These are phyloP conservation scores for Scaptomyza polygonia DNA, from an alignment of 2,888 invertebrate genomes.

Conservation along the genomic window DNA sequence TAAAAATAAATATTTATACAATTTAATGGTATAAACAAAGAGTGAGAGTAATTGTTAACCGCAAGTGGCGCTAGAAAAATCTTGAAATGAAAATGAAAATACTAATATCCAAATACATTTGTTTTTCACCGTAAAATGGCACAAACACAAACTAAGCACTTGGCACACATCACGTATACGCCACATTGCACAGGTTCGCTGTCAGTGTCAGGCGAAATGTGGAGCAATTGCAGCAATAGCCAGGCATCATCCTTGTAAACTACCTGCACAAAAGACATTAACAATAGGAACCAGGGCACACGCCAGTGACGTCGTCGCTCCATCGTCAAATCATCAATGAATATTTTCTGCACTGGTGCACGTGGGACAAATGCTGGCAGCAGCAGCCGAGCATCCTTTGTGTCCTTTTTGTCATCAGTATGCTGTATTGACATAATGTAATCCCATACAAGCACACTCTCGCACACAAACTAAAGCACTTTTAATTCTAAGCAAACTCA, in stretches of 20 bases:
- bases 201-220: constrained; percentile 17
- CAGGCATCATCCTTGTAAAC: not conserved
- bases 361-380: constrained; percentile 28
- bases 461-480: constrained; percentile 10
- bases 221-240: constrained; percentile 27
- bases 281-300: constrained; percentile 77
- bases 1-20: constrained; percentile 8
- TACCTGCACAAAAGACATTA: constrained; percentile 77
- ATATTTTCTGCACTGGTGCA: constrained; percentile 57
- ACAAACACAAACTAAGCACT: constrained; percentile 4
- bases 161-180: constrained; percentile 57
- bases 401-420: constrained; percentile 39
- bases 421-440: constrained; percentile 45
- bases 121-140: not conserved
- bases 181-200: constrained; percentile 5
- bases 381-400: constrained; percentile 58
- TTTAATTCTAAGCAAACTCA: constrained; percentile 7
- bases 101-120: not conserved
- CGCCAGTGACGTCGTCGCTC: constrained; percentile 59
- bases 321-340: constrained; percentile 65
- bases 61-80: constrained; percentile 17
- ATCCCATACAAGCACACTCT: constrained; percentile 3
- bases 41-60: constrained; percentile 37
- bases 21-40: constrained; percentile 26
- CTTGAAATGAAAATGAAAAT: constrained; percentile 11